Evolutionary conservation across 1,140 invertebrate species (phyloP), one percentile per base, ranked within the genome.

Genomic region (Drosophila kikkawai): DNA sequence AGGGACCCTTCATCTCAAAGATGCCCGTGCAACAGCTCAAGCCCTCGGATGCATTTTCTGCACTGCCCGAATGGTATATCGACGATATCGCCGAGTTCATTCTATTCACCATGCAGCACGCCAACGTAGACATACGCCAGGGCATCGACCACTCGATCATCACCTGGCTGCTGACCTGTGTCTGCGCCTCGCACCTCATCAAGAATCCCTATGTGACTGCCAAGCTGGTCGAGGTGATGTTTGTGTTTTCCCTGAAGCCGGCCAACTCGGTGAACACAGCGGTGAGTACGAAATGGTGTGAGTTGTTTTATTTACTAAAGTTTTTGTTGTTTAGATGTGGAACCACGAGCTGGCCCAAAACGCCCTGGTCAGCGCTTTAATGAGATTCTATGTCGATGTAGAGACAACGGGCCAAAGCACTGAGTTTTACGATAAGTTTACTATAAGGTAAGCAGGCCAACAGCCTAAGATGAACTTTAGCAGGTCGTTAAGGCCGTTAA

Each of bases 391-490:
- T 93, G 98, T 98, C 82, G 98, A 99, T 91, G 98, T 99, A 41
- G 99, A 99, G 94, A 98, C 98, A 4, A 99, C 98, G 12, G 99
- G 99, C 22, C 97, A 99, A 56, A 98, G 97, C 92, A 98, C 97
- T 44, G 99, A 99, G 93, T 99, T 99, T 93, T 99, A 99, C 92
- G 99, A 99, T 93, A 99, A 99, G 94, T 99, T 99, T 93, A 98
- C 98, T 12, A 99, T 99, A 90, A 95, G 98, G 93, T 93, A 58
- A 67, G 60, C 29, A 66, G 19, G 34, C n/a, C 51, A 12, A 34
- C 0, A n/a, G 17, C 51, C 26, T 26, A 9, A n/a, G 3, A 26
- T 3, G 32, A 50, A 36, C 42, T 34, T 34, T 15, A 15, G 7
- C 3, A 42, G 4, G 9, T 12, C 0, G 5, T 61, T 7, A 8